Base-by-base conservation (phyloP, 2,888 invertebrate genomes). In the Seira sanloemensis region DNA sequence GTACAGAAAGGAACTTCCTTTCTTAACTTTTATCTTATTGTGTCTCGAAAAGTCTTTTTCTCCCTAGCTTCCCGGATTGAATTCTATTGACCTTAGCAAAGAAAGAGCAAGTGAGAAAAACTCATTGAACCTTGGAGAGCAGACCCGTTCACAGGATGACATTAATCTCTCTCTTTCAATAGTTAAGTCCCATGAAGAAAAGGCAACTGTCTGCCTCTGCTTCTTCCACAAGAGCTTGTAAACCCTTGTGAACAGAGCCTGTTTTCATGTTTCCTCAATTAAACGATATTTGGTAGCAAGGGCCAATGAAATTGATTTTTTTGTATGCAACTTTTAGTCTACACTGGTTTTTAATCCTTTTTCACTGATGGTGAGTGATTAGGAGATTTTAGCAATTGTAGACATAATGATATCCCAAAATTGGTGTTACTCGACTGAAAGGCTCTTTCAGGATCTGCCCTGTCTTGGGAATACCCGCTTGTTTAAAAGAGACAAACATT, bases 141-240 rank as follows among this genome's bases (percentile, higher is more conserved):
- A n/a, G n/a, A 65, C 65, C 75, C 67, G 66, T 54, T 76, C 67
- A 66, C 65, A 76, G 46, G 76, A 76, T 76, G 54, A 68, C 76
- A 76, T 76, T 76, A 76, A 76, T 76, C 76, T 76, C 66, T 65
- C 37, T 62, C 62, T 62, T 62, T 62, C 62, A 62, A 62, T 62
- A 62, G 62, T 62, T 4, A 23, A 50, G 5, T 12, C 16, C 7
- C 58, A 58, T 18, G 58, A 12, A 37, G 37, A 37, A 37, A 37
- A 12, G 4, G 12, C 12, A 37, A 37, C 37, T 37, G 37, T 50
- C 16, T 50, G 12, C 12, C 37, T 37, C 12, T 37, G 4, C 37
- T 37, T 37, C 37, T n/a, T n/a, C n/a, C n/a, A n/a, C n/a, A n/a
- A n/a, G n/a, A n/a, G n/a, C n/a, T n/a, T n/a, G n/a, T n/a, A n/a